phyloP scores from a whole-genome alignment of 2,888 invertebrate genomes.

The Lasioglossum pauxillum region DNA sequence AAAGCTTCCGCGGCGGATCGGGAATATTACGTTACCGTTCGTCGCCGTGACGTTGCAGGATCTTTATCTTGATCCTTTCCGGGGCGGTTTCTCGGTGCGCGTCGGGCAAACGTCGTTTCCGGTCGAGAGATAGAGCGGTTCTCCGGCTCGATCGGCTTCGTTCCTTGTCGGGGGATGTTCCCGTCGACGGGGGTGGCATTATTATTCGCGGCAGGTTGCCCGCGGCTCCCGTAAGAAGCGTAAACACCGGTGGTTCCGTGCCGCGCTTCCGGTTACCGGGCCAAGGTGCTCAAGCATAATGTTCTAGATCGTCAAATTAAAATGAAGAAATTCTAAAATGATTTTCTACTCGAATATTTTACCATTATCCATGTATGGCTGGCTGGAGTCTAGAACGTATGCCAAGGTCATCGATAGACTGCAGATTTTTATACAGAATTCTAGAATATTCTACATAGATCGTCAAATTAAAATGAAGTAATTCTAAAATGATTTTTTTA shows the following conservation, averaged over 20 bases:
- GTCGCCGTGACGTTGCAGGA: constrained; percentile 24
- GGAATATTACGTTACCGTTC: constrained; percentile 67
- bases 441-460: background rate
- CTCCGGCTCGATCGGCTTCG: background rate
- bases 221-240: constrained; percentile 10
- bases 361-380: too few species aligned
- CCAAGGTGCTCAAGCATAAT: background rate
- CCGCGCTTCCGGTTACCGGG: constrained; percentile 16
- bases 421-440: too few species aligned
- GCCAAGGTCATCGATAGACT: too few species aligned
- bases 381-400: too few species aligned
- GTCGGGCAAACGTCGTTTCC: constrained; percentile 49
- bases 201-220: constrained; percentile 32
- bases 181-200: constrained; percentile 19
- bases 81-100: constrained; percentile 12
- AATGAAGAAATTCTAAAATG: background rate
- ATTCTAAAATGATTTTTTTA: background rate
- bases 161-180: constrained; percentile 4
- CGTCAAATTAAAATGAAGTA: background rate
- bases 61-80: constrained; percentile 31
- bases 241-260: constrained; percentile 32
- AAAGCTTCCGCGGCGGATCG: constrained; percentile 73
- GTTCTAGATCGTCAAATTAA: background rate
- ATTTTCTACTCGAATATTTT: background rate
- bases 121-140: constrained; percentile 23